Percentiles rank a stretch among this genome's conserved stretches.
phyloP scores from a whole-genome alignment of 2,113 vertebrate species.

The Macrotus californicus region DNA sequence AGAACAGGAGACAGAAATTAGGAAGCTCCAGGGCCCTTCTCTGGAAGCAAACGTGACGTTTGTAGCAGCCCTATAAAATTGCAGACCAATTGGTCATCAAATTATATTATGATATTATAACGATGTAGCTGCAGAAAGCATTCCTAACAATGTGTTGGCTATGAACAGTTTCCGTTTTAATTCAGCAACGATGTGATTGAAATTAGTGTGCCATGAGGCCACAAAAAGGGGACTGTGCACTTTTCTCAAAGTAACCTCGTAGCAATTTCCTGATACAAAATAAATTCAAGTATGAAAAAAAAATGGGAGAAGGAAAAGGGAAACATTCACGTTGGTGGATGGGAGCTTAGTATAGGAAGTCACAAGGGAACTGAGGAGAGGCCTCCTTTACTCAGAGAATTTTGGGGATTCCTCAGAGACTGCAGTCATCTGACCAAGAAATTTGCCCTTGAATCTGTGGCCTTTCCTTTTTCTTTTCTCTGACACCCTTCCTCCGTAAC shows the following conservation, averaged over 20 bases:
- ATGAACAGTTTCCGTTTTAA: conserved; percentile 67
- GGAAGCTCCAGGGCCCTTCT: conserved; percentile 9
- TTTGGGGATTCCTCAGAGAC: not conserved
- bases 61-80: conserved; percentile 67
- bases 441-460: conserved; percentile 52
- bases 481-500: conserved; percentile 32
- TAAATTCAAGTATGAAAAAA: conserved; percentile 32
- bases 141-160: conserved; percentile 38
- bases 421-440: conserved; percentile 5
- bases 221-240: not conserved
- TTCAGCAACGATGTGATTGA: conserved; percentile 32
- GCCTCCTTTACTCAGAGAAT: not conserved
- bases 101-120: conserved; percentile 25
- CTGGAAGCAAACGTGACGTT: conserved; percentile 57
- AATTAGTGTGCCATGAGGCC: not conserved
- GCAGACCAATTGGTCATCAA: conserved; percentile 50
- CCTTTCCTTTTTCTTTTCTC: conserved; percentile 34
- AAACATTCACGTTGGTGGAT: not conserved
- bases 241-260: not conserved
- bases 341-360: not conserved
- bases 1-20: conserved; percentile 30
- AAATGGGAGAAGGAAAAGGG: not conserved
- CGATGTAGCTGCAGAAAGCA: conserved; percentile 14
- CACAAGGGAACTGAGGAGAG: not conserved
- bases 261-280: conserved; percentile 42